Base-by-base conservation (phyloP, 2,113 vertebrate genomes). In the Mus pahari region DNA sequence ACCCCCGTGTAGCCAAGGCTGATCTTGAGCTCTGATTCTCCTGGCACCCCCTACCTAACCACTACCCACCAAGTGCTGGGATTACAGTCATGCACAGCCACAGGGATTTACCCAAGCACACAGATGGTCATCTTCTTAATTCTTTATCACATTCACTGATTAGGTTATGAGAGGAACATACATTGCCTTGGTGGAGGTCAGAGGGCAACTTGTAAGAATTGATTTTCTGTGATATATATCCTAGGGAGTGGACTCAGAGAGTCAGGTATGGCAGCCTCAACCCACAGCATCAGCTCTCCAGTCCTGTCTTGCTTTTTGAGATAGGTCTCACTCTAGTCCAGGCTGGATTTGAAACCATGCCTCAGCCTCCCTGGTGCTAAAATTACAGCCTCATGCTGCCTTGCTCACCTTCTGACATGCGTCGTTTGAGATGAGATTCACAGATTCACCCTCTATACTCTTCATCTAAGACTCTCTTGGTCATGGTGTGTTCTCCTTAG, bases 381-480 rank as follows among this genome's bases (percentile, higher is more conserved):
- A 53, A 60, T 74, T 39, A 31, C 11, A 89, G 31, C 26, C 39
- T 39, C 64, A 2, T 36, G 26, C 28, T 28, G 7, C 11, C 4
- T 7, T 31, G 31, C 19, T 36, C 1, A 4, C 11, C 19, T 87
- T 91, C 50, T 84, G 17, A 6, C 7, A 5, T 50, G 31, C 53
- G 12, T 88, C 53, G 12, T 88, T 45, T 31, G 45, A 50, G 42
- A 33, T 24, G 33, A 68, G 42, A 86, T 7, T 71, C 33, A 55
- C 6, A 89, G 60, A 50, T 42, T 48, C 50, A 7, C 3, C 7
- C 17, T 12, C 20, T 0, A 1, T 7, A 36, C 4, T 31, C 50
- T 12, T 66, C 26, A 24, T 24, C n/a, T 1, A 6, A 58, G 71
- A 10, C 28, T 39, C 17, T 26, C 22, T 0, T 3, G 7, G 26